Percentiles rank a stretch among this genome's conserved stretches.
Conservation (phyloP, 2,113 vertebrate species). For the Hiodon tergisus region DNA sequence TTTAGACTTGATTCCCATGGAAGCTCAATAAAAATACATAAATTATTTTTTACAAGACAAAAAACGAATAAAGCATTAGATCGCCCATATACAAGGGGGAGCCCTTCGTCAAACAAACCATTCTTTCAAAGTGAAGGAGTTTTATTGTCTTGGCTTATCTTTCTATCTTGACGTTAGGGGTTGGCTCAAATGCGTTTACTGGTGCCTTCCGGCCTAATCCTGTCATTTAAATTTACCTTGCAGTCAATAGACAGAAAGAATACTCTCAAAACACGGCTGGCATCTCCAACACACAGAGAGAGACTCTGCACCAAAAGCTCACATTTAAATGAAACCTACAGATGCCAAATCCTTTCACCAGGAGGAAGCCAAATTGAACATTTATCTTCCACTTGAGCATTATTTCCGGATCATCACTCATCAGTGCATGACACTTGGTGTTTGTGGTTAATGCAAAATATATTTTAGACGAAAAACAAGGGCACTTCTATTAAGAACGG, state of each 20-base stretch:
- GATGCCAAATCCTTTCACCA: background rate
- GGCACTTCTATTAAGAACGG: slow-evolving; percentile 22
- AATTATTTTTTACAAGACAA: slow-evolving; percentile 26
- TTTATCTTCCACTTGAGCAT: background rate
- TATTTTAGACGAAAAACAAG: slow-evolving; percentile 30
- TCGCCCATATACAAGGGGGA: slow-evolving; percentile 34
- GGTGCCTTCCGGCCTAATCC: slow-evolving; percentile 39
- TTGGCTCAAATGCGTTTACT: slow-evolving; percentile 36
- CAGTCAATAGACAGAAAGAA: slow-evolving; percentile 29
- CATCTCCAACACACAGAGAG: background rate
- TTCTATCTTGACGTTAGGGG: slow-evolving; percentile 43
- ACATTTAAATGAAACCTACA: too few relatives aligned
- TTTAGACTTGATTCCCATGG: slow-evolving; percentile 54
- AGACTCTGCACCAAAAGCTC: background rate
- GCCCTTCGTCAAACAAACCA: slow-evolving; percentile 25
- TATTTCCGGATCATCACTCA: background rate
- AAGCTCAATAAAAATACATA: slow-evolving; percentile 52
- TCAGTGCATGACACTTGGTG: slow-evolving; percentile 18
- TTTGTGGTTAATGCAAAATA: slow-evolving; percentile 24
- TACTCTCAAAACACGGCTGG: slow-evolving; percentile 29
- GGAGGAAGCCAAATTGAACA: background rate
- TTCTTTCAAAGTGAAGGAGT: slow-evolving; percentile 44
- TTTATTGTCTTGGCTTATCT: slow-evolving; percentile 59
- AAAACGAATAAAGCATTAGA: slow-evolving; percentile 39
- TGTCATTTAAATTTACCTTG: slow-evolving; percentile 44